phyloP scores from a whole-genome alignment of 2,888 invertebrate genomes.

The Trissonchulus latispiculum region DNA sequence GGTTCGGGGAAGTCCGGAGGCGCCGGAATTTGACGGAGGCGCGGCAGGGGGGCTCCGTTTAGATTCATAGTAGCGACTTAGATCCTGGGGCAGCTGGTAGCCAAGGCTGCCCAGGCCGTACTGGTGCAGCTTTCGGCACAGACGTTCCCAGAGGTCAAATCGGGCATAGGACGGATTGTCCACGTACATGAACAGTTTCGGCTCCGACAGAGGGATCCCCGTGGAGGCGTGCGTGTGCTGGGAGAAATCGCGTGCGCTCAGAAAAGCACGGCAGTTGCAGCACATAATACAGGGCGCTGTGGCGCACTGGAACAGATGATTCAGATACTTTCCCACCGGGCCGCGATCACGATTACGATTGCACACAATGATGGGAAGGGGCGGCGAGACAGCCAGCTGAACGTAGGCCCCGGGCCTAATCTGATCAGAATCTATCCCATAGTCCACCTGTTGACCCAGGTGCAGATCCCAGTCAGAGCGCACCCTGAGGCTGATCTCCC shows the following conservation, averaged over 20 bases:
- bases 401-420: not conserved
- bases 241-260: not conserved
- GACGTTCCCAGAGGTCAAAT: constrained; percentile 13
- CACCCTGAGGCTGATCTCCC: not conserved
- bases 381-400: not conserved
- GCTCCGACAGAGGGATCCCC: not conserved
- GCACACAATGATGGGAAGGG: constrained; percentile 13
- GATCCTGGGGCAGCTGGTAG: constrained; percentile 4
- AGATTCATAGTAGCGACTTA: not conserved
- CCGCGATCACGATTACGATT: constrained; percentile 1
- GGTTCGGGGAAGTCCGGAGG: too few relatives aligned
- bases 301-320: constrained; percentile 10
- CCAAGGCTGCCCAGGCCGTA: not conserved
- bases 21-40: not conserved
- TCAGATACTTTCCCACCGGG: constrained; percentile 11
- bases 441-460: not conserved
- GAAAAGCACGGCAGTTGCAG: not conserved
- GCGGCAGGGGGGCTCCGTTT: not conserved
- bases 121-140: not conserved
- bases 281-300: not conserved
- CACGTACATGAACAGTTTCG: constrained; percentile 18
- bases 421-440: not conserved
- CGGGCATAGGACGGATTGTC: not conserved
- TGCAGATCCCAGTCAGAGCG: not conserved
- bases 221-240: not conserved